Evolutionary conservation across 1,140 invertebrate species (phyloP).

Genomic region (Hylaeus volcanicus): DNA sequence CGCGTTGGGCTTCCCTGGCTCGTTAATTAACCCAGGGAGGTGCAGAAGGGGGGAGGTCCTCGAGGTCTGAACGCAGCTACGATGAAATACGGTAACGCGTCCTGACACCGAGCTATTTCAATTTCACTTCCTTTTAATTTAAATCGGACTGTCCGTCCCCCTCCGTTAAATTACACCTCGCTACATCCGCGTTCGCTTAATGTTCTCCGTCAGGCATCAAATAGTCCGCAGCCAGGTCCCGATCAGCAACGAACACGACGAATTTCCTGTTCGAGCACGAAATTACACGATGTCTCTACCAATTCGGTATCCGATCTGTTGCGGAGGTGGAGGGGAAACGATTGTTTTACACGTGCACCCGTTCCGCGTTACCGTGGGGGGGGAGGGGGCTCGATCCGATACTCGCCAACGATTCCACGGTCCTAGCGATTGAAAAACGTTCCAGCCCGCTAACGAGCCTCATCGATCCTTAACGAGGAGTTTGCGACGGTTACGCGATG

Average conservation of each 20-base stretch:
- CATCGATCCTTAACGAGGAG: conserved; percentile 18
- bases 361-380: not conserved
- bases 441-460: conserved; percentile 11
- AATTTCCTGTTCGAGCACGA: not conserved
- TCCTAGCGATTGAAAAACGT: conserved; percentile 12
- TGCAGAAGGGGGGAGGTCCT: not conserved
- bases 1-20: conserved; percentile 16
- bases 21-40: conserved; percentile 52
- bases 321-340: not conserved
- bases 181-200: not conserved
- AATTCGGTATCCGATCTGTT: not conserved
- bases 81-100: conserved; percentile 47
- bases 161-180: conserved; percentile 9
- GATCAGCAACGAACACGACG: not conserved
- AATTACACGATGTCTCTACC: not conserved
- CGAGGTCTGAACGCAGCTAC: conserved; percentile 21
- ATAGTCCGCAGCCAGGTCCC: not conserved
- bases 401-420: not conserved
- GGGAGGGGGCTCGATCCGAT: not conserved
- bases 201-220: not conserved
- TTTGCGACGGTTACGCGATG: not conserved
- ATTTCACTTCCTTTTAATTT: conserved; percentile 53
- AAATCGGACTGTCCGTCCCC: conserved; percentile 23
- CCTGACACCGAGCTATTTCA: conserved; percentile 30
- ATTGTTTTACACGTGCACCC: not conserved